Evolutionary conservation across 2,888 invertebrate genomes (phyloP).

Genomic region (Caenorhabditis parvicauda): DNA sequence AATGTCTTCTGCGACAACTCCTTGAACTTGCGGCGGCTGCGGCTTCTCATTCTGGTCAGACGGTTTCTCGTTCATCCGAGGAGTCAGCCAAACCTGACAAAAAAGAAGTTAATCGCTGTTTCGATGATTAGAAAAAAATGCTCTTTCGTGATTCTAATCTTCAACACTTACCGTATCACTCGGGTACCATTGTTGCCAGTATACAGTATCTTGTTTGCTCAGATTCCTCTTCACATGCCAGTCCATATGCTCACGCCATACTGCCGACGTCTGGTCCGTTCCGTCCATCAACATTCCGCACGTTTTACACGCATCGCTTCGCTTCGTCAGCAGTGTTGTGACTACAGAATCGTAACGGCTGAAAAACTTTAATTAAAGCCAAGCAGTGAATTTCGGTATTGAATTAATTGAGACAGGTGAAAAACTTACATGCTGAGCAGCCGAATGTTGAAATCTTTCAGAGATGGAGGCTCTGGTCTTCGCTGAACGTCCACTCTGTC

Average conservation of each 20-base stretch:
- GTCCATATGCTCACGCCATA: conserved; percentile 77
- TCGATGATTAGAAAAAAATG: neutral
- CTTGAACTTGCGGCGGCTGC: no score
- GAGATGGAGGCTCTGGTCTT: conserved; percentile 65
- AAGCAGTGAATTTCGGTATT: conserved; percentile 11
- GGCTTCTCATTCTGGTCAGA: neutral
- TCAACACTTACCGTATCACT: no score
- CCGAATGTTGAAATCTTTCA: conserved; percentile 46
- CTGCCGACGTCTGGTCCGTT: conserved; percentile 14
- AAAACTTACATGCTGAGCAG: conserved; percentile 31
- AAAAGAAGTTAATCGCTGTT: neutral
- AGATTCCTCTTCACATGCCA: conserved; percentile 94
- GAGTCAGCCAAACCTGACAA: no score
- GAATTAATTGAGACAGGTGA: neutral
- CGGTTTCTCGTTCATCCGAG: neutral
- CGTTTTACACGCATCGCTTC: conserved; percentile 88
- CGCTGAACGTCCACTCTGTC: conserved; percentile 10
- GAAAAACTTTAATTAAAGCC: conserved; percentile 42
- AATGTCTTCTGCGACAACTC: no score
- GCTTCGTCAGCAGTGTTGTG: conserved; percentile 72
- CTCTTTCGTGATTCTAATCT: neutral
- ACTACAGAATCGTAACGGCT: conserved; percentile 77
- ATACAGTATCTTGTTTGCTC: conserved; percentile 6
- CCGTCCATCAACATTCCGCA: conserved; percentile 87
- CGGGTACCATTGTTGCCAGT: conserved; percentile 18